Base-by-base conservation (phyloP, 2,888 invertebrate species). In the Scaeva pyrastri region DNA sequence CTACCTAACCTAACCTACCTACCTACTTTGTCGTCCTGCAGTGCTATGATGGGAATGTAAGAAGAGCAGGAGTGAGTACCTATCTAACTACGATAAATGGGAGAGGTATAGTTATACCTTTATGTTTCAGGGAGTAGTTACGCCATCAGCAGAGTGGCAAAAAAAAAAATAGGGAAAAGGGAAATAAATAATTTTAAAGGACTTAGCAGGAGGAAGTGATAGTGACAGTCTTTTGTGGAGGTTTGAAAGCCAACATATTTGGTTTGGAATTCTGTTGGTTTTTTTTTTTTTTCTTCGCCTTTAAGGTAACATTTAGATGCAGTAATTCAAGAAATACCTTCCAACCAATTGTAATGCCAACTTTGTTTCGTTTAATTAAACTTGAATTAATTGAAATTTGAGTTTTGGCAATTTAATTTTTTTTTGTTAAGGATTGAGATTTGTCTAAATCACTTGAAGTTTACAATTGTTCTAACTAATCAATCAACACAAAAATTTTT, bases 191-290 rank as follows among this genome's bases (percentile, higher is more conserved):
- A 31, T 12, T 31, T 6, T 16, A 36, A 31, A 19, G 31, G 16
- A 36, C 31, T 36, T 16, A 12, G n/a, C 56, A 56, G 16, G 31
- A 2, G 56, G 56, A 19, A 31, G 16, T 19, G 16, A 56, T 56
- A 56, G 16, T 56, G 31, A 31, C 56, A 56, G 31, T 36, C 16
- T 56, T 36, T 16, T 56, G 55, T 56, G 55, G 31, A 31, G 6
- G 31, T 31, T 56, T 56, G 16, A 31, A 31, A 16, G 31, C 16
- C 11, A 31, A 16, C 31, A 16, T 56, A 56, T 16, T 16, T 56
- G 16, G 16, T 36, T 36, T 12, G n/a, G 31, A 2, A 56, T 11
- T 0, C 11, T n/a, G n/a, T n/a, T n/a, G n/a, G 16, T 36, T 31
- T 36, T 56, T 16, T 56, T 16, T 1, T 11, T 1, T n/a, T 0